Conservation (phyloP, 2,888 invertebrate genomes). For the Nebria salina region DNA sequence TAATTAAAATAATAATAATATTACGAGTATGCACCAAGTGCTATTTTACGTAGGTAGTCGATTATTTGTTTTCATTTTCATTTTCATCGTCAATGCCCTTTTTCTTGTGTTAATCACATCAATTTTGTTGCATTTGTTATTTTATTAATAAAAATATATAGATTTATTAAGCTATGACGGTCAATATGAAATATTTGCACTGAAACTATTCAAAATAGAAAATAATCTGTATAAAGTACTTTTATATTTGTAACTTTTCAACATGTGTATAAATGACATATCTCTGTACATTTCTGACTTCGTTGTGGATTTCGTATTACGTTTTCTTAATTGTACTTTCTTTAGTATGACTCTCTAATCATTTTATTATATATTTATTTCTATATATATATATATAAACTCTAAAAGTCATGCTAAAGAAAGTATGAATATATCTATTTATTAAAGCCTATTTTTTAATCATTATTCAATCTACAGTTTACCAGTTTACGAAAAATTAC, state of each 20-base stretch:
- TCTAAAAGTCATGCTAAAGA: not conserved
- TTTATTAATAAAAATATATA: constrained; percentile 3
- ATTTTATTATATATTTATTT: not conserved
- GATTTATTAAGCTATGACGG: constrained; percentile 36
- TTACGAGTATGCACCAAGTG: constrained; percentile 7
- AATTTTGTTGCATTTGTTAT: not conserved
- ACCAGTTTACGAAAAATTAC: too few species aligned
- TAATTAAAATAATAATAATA: not conserved
- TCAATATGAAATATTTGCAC: constrained; percentile 46
- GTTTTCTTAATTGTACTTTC: constrained; percentile 6
- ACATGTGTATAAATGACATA: constrained; percentile 42
- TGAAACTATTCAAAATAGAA: constrained; percentile 44
- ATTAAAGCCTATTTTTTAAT: not conserved
- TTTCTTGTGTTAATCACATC: not conserved
- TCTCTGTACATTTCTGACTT: constrained; percentile 40
- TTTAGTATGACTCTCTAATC: not conserved
- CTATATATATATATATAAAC: too few species aligned
- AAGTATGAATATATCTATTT: not conserved
- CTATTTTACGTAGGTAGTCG: not conserved
- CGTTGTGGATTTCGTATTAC: constrained; percentile 16
- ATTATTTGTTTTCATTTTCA: constrained; percentile 5
- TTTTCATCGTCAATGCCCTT: not conserved
- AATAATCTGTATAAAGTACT: constrained; percentile 45
- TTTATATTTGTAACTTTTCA: constrained; percentile 46
- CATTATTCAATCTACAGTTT: too few species aligned